Conservation (phyloP, 2,888 invertebrate genomes). For the Scaptomyza tumidula region DNA sequence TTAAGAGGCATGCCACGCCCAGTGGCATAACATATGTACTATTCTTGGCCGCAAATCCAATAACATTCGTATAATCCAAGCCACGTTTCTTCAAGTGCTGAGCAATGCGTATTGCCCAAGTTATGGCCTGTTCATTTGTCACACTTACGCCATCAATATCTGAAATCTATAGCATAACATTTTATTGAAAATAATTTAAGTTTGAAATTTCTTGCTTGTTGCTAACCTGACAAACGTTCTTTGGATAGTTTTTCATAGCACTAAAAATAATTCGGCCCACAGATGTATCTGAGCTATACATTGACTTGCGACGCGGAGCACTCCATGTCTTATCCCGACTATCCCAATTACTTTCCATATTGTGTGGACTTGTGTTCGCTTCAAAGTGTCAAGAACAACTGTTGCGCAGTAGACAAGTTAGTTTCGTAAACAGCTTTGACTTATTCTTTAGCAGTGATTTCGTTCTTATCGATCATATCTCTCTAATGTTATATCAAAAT, state of each 20-base stretch:
- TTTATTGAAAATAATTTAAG: neutral
- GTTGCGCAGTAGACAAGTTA: neutral
- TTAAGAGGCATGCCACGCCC: slow-evolving; percentile 61
- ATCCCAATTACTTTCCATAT: slow-evolving; percentile 14
- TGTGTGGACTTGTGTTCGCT: neutral
- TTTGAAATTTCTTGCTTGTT: neutral
- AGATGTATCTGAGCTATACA: slow-evolving; percentile 35
- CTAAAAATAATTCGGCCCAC: slow-evolving; percentile 42
- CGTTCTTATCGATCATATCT: slow-evolving; percentile 1
- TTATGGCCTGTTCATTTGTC: slow-evolving; percentile 56
- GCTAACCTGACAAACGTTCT: slow-evolving; percentile 50
- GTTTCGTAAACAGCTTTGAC: slow-evolving; percentile 3
- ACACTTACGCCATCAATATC: slow-evolving; percentile 53
- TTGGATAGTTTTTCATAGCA: slow-evolving; percentile 46
- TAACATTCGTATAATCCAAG: slow-evolving; percentile 58
- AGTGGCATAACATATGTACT: slow-evolving; percentile 61
- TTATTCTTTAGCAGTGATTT: neutral
- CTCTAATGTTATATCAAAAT: neutral
- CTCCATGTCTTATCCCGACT: slow-evolving; percentile 39
- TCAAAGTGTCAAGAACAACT: slow-evolving; percentile 13
- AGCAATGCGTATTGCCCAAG: slow-evolving; percentile 61
- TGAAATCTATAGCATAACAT: slow-evolving; percentile 54
- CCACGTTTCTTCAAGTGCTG: slow-evolving; percentile 56
- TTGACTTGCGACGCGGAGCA: slow-evolving; percentile 13
- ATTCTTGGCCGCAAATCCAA: slow-evolving; percentile 69